A percentile compares a stretch with the other conserved stretches of the same genome.
These are phyloP conservation scores for Eupsittula cactorum DNA, from an alignment of 2,113 vertebrate genomes.

Conservation along the genomic window DNA sequence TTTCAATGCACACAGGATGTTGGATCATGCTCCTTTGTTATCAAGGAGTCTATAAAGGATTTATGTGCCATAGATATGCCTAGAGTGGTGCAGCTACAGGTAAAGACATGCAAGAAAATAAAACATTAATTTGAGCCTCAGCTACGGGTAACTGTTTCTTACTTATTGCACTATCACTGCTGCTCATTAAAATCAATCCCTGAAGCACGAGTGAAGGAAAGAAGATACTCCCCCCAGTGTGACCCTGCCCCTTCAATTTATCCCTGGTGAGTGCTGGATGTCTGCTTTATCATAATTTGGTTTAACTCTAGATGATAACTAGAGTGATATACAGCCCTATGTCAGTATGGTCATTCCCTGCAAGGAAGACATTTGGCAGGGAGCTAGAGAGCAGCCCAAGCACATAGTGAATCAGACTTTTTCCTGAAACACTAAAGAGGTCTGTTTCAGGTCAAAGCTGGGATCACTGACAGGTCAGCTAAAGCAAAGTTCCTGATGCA, in stretches of 20 bases:
- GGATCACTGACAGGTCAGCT: not conserved
- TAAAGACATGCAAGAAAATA: not conserved
- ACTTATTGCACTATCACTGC: not conserved
- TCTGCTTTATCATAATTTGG: not conserved
- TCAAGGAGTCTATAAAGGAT: not conserved
- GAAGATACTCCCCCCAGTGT: not conserved
- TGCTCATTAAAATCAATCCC: not conserved
- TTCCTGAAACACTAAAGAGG: not conserved
- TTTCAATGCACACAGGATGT: not conserved
- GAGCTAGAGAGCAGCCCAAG: not conserved
- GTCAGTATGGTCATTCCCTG: not conserved
- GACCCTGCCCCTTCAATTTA: not conserved
- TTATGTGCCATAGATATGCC: not conserved
- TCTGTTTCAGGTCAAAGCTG: not conserved
- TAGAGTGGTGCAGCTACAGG: not conserved
- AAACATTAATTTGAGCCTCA: not conserved
- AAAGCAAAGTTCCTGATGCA: not conserved
- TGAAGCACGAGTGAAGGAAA: not conserved
- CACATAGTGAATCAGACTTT: not conserved
- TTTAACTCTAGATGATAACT: not conserved
- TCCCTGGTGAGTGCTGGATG: not conserved
- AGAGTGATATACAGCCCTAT: not conserved
- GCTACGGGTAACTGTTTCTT: not conserved
- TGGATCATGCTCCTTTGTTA: not conserved
- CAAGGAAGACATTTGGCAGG: not conserved